These are phyloP conservation scores for Lepidurus apus DNA, from an alignment of 1,140 invertebrate species.

Conservation along the genomic window DNA sequence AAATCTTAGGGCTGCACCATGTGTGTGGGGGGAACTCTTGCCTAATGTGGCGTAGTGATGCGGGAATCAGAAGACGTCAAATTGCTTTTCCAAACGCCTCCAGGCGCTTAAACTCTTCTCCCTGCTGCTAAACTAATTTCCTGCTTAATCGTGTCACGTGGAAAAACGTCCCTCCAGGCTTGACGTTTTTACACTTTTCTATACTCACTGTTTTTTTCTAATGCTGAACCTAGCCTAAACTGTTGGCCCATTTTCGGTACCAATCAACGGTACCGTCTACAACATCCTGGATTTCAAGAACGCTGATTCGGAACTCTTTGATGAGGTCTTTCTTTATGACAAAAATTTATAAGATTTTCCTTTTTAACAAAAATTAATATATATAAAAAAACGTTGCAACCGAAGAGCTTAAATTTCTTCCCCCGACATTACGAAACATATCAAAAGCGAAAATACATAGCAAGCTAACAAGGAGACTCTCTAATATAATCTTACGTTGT, in stretches of 20 bases:
- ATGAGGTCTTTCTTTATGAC: too few relatives aligned
- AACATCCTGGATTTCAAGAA: neutral
- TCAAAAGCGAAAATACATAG: too few relatives aligned
- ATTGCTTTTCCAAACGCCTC: conserved; percentile 14
- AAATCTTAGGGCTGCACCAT: neutral
- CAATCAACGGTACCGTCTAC: neutral
- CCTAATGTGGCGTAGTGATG: neutral
- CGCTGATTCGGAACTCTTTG: too few relatives aligned
- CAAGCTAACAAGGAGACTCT: too few relatives aligned
- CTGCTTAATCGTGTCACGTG: conserved; percentile 9
- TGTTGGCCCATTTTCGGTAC: neutral
- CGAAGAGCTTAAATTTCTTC: too few relatives aligned
- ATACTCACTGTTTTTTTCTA: neutral
- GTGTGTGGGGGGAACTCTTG: neutral
- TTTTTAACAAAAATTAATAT: too few relatives aligned
- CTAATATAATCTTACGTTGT: too few relatives aligned
- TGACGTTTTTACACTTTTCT: neutral
- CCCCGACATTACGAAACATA: too few relatives aligned
- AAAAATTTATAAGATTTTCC: too few relatives aligned
- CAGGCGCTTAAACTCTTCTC: neutral
- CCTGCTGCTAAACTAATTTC: conserved; percentile 7
- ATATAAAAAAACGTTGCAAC: too few relatives aligned
- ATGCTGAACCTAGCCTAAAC: neutral
- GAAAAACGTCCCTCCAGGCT: neutral
- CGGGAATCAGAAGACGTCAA: neutral